Evolutionary conservation across 1,140 invertebrate species (phyloP), one percentile per base, ranked within the genome.

Genomic region (Micrasema minimum): DNA sequence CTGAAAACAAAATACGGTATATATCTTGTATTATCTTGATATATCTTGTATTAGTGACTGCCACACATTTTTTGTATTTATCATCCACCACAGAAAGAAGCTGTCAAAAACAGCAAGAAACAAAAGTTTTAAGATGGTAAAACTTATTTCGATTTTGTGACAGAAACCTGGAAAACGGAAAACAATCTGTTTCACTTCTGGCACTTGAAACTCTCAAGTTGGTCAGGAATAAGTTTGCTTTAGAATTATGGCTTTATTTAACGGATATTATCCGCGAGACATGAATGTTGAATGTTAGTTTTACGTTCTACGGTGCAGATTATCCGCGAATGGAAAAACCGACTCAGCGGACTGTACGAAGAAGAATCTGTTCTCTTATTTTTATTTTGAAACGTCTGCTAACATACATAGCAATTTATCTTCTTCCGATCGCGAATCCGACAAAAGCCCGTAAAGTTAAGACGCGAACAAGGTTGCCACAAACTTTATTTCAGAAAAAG

Each of bases 371-470:
- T 61, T 74, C 59, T 70, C 66, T 74, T 74, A 67, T 73, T 69
- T 73, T 70, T 66, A 57, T 69, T 69, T 70, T 66, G 43, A 57
- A 70, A 69, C 35, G 67, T 74, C 61, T 70, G 72, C 62, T 66
- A 51, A 53, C 72, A 74, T 67, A 57, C 67, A 66, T 64, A 46
- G 62, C 59, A 70, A 74, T 74, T 74, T 74, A 74, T 74, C 72
- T 70, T 74, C 48, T 38, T 70, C 72, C 61, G 61, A 38, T 53
- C 48, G 50, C 31, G 65, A 45, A 67, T 43, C 50, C 50, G 37
- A 55, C 48, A 55, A 55, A 64, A 64, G 59, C 43, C 43, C 20
- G 59, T 26, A 26, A 6, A 16, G n/a, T 10, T 26, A 14, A 37
- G 41, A 10, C 12, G 43, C 22, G 5, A 10, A 14, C 43, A 64